phyloP scores from a whole-genome alignment of 2,113 vertebrate genomes.

The Aptenodytes forsteri region DNA sequence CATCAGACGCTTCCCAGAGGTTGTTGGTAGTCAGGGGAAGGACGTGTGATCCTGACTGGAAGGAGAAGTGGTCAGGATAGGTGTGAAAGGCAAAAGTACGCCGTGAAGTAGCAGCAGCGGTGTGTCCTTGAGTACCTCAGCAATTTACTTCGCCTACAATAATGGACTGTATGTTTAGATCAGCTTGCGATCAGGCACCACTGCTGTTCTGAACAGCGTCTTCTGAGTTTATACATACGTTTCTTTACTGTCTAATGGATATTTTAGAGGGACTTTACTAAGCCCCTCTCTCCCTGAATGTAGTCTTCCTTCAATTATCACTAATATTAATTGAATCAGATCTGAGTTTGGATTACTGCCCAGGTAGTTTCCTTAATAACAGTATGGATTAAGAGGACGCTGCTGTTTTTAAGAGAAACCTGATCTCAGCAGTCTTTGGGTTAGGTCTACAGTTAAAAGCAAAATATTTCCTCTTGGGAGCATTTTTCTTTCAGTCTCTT shows the following conservation, averaged over 20 bases:
- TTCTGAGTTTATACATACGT: fast-evolving
- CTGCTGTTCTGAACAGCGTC: neutral
- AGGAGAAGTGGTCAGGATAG: neutral
- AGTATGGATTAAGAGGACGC: neutral
- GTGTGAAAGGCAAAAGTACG: neutral
- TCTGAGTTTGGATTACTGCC: neutral
- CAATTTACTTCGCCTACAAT: neutral
- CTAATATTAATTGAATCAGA: neutral
- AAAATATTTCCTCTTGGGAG: neutral
- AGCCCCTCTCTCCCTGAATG: neutral
- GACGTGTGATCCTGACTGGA: neutral
- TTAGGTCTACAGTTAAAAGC: neutral
- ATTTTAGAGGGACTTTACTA: neutral
- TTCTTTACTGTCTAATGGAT: neutral
- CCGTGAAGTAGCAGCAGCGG: neutral
- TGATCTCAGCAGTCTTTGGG: neutral
- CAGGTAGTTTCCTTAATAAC: neutral
- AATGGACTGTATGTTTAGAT: neutral
- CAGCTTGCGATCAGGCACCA: neutral
- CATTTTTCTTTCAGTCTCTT: neutral
- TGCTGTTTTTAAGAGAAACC: neutral
- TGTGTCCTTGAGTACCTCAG: neutral
- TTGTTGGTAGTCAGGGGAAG: neutral
- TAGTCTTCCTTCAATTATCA: neutral
- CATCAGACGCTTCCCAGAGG: neutral